phyloP scores from a whole-genome alignment of 2,888 invertebrate genomes.

The Harpalus rubripes region DNA sequence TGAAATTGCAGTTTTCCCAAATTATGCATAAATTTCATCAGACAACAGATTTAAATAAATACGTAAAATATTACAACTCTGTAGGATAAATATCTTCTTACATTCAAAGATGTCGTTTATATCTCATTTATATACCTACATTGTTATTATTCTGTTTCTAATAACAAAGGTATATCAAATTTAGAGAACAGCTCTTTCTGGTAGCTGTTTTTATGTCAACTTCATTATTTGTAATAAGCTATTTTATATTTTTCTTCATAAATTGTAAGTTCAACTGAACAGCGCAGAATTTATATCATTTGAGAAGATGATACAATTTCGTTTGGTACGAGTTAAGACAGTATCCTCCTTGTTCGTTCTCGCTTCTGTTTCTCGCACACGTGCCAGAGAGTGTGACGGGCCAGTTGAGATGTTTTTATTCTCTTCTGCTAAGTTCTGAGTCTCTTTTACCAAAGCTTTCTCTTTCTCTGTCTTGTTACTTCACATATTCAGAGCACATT shows the following conservation, averaged over 20 bases:
- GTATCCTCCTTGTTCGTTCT: slow-evolving; percentile 18
- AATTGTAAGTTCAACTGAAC: neutral
- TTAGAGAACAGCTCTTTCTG: too few relatives aligned
- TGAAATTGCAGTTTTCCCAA: too few relatives aligned
- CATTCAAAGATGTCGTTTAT: too few relatives aligned
- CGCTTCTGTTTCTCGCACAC: slow-evolving; percentile 9
- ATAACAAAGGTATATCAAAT: too few relatives aligned
- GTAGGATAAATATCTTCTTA: too few relatives aligned
- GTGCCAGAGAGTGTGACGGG: slow-evolving; percentile 52
- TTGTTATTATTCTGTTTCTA: too few relatives aligned
- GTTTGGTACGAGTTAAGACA: neutral
- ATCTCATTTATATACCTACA: too few relatives aligned
- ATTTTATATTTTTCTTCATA: neutral
- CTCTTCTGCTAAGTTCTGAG: slow-evolving; percentile 56
- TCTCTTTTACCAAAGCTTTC: slow-evolving; percentile 43
- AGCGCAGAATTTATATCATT: neutral
- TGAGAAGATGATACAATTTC: neutral
- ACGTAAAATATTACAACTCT: too few relatives aligned
- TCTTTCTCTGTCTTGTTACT: slow-evolving; percentile 45
- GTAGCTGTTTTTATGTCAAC: too few relatives aligned
- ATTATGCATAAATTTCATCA: too few relatives aligned
- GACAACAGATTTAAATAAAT: too few relatives aligned
- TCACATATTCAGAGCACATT: slow-evolving; percentile 59
- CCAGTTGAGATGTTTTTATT: slow-evolving; percentile 64
- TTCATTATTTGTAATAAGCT: too few relatives aligned